Percentiles rank a stretch among this genome's conserved stretches.
Conservation (phyloP, 2,888 invertebrate species). For the Lordiphosa fenestrarum region DNA sequence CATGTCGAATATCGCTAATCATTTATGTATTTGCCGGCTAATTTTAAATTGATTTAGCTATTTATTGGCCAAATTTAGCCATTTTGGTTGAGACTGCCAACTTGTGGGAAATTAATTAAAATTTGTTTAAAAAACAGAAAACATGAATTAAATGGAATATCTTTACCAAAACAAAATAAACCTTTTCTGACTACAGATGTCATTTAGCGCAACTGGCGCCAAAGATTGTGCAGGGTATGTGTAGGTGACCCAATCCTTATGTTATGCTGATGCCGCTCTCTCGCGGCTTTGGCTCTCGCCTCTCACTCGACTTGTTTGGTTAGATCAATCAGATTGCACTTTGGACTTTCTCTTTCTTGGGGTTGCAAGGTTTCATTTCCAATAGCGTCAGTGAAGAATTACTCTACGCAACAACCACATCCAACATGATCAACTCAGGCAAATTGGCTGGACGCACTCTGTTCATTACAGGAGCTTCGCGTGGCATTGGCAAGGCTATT, state of each 20-base stretch:
- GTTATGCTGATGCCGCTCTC: too few species aligned
- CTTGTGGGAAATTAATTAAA: neutral
- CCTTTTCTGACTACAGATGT: too few species aligned
- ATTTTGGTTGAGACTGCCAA: neutral
- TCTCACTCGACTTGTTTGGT: neutral
- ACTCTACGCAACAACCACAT: constrained; percentile 12
- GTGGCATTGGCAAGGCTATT: constrained; percentile 97
- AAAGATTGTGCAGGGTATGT: too few species aligned
- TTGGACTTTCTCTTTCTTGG: constrained; percentile 69
- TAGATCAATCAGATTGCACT: constrained; percentile 52
- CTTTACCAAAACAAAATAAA: neutral
- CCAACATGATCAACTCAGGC: constrained; percentile 73
- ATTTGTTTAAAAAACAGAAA: neutral
- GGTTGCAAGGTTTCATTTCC: constrained; percentile 20
- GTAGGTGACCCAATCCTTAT: too few species aligned
- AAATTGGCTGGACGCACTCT: constrained; percentile 92
- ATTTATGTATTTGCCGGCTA: too few species aligned
- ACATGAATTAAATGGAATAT: neutral
- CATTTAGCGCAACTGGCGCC: too few species aligned
- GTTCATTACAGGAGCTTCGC: constrained; percentile 97
- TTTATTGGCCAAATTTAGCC: too few species aligned
- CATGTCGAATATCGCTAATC: too few species aligned
- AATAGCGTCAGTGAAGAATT: constrained; percentile 27
- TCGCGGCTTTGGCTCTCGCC: too few species aligned
- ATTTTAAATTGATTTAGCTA: too few species aligned